Conservation (phyloP, 2,888 invertebrate species). For the Scaptomyza caliginosa region DNA sequence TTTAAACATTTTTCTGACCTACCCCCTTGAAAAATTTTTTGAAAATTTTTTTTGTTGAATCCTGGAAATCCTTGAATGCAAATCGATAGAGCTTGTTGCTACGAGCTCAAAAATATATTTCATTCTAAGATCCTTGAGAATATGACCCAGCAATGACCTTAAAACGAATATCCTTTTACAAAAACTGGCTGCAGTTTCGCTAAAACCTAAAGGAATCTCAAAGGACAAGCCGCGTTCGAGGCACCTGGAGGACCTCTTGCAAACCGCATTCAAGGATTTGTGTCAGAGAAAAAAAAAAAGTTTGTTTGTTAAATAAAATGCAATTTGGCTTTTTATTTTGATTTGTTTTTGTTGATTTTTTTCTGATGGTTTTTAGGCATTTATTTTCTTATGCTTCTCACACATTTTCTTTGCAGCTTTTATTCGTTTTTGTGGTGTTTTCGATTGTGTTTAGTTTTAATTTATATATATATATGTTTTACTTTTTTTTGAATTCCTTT, state of each 20-base stretch:
- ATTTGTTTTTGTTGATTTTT: neutral
- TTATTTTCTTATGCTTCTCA: constrained; percentile 69
- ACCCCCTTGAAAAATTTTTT: neutral
- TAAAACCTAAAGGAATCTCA: neutral
- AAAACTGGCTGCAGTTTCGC: neutral
- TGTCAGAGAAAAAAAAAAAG: neutral
- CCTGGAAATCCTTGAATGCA: neutral
- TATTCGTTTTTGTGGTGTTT: constrained; percentile 31
- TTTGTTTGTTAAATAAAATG: constrained; percentile 3
- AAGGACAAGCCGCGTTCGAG: neutral
- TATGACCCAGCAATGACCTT: neutral
- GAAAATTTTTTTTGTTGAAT: neutral
- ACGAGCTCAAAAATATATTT: neutral
- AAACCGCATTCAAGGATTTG: too few relatives aligned
- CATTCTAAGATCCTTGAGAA: neutral
- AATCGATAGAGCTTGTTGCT: neutral
- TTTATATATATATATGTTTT: constrained; percentile 21
- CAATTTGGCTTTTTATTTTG: constrained; percentile 3
- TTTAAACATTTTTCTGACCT: neutral
- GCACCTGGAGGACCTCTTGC: neutral
- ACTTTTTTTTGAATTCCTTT: constrained; percentile 36
- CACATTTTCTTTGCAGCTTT: constrained; percentile 57
- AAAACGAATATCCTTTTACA: neutral
- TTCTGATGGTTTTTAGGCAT: constrained; percentile 66
- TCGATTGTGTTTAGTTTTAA: constrained; percentile 32